Base-by-base conservation (phyloP, 1,140 invertebrate species). In the Lasioglossum baleicum region DNA sequence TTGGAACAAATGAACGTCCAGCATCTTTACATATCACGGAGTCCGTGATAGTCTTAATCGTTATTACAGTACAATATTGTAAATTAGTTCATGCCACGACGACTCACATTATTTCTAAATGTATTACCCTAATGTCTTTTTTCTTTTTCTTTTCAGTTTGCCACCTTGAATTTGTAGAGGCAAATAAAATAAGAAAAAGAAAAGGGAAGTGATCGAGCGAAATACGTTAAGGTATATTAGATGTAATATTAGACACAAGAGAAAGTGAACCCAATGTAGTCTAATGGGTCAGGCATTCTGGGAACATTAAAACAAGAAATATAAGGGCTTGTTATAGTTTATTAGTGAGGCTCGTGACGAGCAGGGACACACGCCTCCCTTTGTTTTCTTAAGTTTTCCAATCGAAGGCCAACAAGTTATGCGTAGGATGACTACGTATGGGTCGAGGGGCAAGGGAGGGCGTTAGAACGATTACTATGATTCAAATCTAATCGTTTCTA, bases 401-500 rank as follows among this genome's bases (percentile, higher is more conserved):
- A 76, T 17, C 67, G 51, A 68, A 17, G 70, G 31, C 61, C 65
- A 69, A 56, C 64, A 75, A 69, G 42, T 63, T 53, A 42, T 26
- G 7, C 40, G 40, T 70, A 48, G 44, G 56, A 72, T 15, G 13
- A 70, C 67, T 69, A 64, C 40, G 73, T 53, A 44, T 22, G 42
- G 58, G 40, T 22, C 20, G 7, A 51, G 44, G 68, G 69, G n/a
- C 35, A 35, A 80, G 20, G 56, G 7, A n/a, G 7, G 8, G 7
- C 7, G 20, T 58, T 22, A 58, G 56, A 70, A 86, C 78, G 83
- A 79, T 78, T 82, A 82, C 83, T 89, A 89, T 82, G 84, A 90
- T 86, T 88, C 83, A 81, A 82, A 81, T 78, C 83, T 90, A 74
- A 90, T 89, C 85, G 82, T 87, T 83, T 91, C 90, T 94, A 98